phyloP scores from a whole-genome alignment of 2,797 vertebrate species.

The Trematomus bernacchii region DNA sequence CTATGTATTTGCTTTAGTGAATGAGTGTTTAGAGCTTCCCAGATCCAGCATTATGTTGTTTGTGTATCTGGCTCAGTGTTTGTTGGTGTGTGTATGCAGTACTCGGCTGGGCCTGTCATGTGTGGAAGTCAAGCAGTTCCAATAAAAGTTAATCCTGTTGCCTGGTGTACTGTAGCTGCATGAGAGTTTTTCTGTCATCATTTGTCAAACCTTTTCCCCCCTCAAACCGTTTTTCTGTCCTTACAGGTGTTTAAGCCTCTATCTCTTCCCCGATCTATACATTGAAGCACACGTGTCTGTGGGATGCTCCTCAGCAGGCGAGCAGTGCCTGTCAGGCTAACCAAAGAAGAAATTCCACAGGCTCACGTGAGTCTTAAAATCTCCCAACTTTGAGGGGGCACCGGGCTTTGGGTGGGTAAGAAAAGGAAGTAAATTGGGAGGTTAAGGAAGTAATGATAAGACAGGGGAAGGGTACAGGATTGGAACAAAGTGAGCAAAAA shows the following conservation, averaged over 20 bases:
- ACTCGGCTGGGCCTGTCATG: background rate
- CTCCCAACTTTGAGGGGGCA: constrained; percentile 14
- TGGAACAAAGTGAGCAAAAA: constrained; percentile 30
- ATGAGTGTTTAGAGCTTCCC: constrained; percentile 38
- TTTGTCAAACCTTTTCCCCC: background rate
- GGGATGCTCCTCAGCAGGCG: constrained; percentile 39
- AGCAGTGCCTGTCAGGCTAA: constrained; percentile 44
- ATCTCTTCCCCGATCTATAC: constrained; percentile 53
- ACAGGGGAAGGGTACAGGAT: background rate
- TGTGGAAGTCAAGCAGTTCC: constrained; percentile 43
- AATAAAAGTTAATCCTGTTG: constrained; percentile 34
- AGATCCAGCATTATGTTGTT: constrained; percentile 33
- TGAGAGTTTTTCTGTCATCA: constrained; percentile 9
- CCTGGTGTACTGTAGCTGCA: background rate
- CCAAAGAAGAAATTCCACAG: constrained; percentile 75
- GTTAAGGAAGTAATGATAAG: constrained; percentile 34
- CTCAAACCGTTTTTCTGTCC: constrained; percentile 12
- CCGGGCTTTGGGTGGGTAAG: constrained; percentile 24
- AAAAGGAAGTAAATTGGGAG: constrained; percentile 20
- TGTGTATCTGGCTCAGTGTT: constrained; percentile 41
- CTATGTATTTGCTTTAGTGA: constrained; percentile 49
- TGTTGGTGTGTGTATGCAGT: constrained; percentile 25
- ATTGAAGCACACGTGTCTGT: constrained; percentile 59
- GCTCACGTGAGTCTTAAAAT: constrained; percentile 64
- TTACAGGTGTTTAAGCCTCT: constrained; percentile 39